These are phyloP conservation scores for Apodemia mormo DNA, from an alignment of 2,888 invertebrate species.

Conservation along the genomic window DNA sequence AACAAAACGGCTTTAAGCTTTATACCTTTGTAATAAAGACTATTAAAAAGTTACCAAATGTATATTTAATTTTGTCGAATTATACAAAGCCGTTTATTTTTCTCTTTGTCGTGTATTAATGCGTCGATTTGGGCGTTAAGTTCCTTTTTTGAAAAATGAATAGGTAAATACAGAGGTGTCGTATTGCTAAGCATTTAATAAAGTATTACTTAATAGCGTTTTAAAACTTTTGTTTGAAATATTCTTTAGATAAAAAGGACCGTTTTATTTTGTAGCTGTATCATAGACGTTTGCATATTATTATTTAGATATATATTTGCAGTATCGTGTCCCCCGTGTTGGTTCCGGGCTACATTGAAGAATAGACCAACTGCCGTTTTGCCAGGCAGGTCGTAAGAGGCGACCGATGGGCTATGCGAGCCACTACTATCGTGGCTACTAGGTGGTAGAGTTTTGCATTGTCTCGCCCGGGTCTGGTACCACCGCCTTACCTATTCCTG, in stretches of 20 bases:
- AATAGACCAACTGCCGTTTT: no score
- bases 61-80: constrained; percentile 49
- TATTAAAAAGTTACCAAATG: constrained; percentile 13
- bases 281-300: no score
- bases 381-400: no score
- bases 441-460: no score
- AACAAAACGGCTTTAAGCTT: constrained; percentile 38
- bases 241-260: neutral
- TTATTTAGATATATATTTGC: no score
- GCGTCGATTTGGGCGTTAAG: constrained; percentile 80
- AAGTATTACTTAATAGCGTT: constrained; percentile 35
- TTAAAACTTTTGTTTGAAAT: constrained; percentile 11
- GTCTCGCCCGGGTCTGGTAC: no score
- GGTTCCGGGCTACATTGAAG: no score
- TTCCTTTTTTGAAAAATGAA: constrained; percentile 79
- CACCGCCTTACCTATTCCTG: no score
- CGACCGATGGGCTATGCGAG: no score
- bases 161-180: constrained; percentile 78
- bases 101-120: constrained; percentile 75
- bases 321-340: no score
- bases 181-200: constrained; percentile 64
- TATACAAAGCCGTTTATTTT: constrained; percentile 80
- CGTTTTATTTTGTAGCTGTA: no score
- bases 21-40: constrained; percentile 35
- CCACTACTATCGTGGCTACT: no score